Evolutionary conservation across 2,113 vertebrate species (phyloP).

Genomic region (Nematolebias whitei): DNA sequence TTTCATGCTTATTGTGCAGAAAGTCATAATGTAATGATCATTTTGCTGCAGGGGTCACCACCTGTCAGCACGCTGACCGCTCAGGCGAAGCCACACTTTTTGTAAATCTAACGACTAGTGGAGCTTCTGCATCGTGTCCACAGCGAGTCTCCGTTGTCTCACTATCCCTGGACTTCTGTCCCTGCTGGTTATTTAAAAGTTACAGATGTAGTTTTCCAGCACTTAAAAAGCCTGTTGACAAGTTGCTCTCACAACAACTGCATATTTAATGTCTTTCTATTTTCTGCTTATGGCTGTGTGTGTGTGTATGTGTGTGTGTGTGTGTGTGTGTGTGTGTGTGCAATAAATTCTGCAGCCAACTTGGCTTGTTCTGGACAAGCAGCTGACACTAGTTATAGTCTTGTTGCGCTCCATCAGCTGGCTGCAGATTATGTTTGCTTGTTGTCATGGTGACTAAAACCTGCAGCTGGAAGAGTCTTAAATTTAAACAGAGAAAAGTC

Average conservation of each 20-base stretch:
- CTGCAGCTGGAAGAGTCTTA: conserved; percentile 16
- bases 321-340: conserved; percentile 2
- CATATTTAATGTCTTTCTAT: conserved; percentile 45
- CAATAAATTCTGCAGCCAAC: conserved; percentile 16
- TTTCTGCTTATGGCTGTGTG: conserved; percentile 20
- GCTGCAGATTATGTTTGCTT: conserved; percentile 38
- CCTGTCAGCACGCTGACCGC: too few species aligned
- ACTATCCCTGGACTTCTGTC: too few species aligned
- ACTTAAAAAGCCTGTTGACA: conserved; percentile 21
- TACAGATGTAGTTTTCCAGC: conserved; percentile 21
- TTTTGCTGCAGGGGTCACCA: too few species aligned
- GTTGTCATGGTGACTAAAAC: conserved; percentile 41
- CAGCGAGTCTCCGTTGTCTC: neutral
- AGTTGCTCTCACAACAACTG: conserved; percentile 13
- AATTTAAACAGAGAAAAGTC: conserved; percentile 6
- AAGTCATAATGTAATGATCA: too few species aligned
- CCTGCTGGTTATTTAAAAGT: neutral
- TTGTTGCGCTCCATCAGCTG: conserved; percentile 10
- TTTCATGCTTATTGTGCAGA: too few species aligned
- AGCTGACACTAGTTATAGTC: conserved; percentile 30
- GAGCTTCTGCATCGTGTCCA: neutral
- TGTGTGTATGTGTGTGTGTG: conserved; percentile 5
- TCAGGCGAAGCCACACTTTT: too few species aligned
- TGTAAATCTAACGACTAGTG: neutral
- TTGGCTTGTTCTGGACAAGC: conserved; percentile 24